A percentile compares a stretch with the other conserved stretches of the same genome.
These are phyloP conservation scores for Limulus polyphemus DNA, from an alignment of 2,888 invertebrate genomes.

Conservation along the genomic window DNA sequence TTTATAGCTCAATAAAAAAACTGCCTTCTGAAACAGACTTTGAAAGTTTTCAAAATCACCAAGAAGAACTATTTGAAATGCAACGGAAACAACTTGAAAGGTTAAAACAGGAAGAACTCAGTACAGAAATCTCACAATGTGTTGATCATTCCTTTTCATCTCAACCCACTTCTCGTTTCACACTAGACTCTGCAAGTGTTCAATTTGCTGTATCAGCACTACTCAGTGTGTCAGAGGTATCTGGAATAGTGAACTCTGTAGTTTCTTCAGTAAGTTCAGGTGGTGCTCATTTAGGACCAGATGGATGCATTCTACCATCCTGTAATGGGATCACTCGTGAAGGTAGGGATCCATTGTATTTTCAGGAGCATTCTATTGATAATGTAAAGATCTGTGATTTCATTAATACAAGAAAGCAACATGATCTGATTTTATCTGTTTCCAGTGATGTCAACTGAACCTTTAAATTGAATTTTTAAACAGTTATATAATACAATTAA, in stretches of 20 bases:
- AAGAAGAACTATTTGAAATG: slow-evolving; percentile 38
- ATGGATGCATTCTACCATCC: too few species aligned
- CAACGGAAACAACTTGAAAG: slow-evolving; percentile 38
- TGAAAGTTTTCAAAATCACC: slow-evolving; percentile 36
- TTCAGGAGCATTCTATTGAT: too few species aligned
- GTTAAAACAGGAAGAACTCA: slow-evolving; percentile 24
- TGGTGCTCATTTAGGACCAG: too few species aligned
- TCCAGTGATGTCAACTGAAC: too few species aligned
- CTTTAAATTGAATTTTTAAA: too few species aligned
- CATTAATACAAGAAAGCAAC: too few species aligned
- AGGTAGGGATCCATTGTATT: too few species aligned
- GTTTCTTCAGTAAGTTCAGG: background rate
- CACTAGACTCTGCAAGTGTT: slow-evolving; percentile 37
- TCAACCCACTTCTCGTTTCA: slow-evolving; percentile 35
- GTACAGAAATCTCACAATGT: background rate
- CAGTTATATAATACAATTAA: too few species aligned
- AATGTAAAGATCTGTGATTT: too few species aligned
- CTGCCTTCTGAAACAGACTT: slow-evolving; percentile 32
- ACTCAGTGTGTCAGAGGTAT: slow-evolving; percentile 12
- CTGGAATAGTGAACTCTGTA: slow-evolving; percentile 1
- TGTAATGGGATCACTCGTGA: too few species aligned
- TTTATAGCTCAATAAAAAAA: too few species aligned
- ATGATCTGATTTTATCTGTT: too few species aligned
- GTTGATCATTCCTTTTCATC: slow-evolving; percentile 34
- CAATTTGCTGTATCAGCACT: slow-evolving; percentile 38